Evolutionary conservation across 2,113 vertebrate species (phyloP).

Genomic region (Struthidea cinerea): DNA sequence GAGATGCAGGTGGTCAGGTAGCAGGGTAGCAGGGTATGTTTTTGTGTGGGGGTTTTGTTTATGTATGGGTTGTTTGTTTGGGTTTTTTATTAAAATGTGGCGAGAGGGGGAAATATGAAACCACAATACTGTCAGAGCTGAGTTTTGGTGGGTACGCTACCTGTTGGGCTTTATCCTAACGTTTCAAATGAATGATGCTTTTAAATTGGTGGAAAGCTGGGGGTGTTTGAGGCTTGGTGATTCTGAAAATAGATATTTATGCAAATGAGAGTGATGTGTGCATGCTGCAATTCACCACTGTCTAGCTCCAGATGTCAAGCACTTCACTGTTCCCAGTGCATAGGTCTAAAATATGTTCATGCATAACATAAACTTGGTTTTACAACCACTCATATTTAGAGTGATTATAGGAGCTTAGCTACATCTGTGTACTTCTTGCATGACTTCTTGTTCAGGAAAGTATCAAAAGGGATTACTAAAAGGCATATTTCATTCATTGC

Average conservation of each 20-base stretch:
- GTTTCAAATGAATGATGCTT: neutral
- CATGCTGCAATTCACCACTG: constrained; percentile 11
- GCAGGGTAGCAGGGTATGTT: neutral
- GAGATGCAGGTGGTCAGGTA: neutral
- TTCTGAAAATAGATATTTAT: constrained; percentile 47
- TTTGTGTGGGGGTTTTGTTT: neutral
- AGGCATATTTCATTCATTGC: neutral
- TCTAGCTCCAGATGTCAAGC: constrained; percentile 59
- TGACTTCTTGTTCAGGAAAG: neutral
- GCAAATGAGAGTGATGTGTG: constrained; percentile 22
- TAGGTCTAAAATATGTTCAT: constrained; percentile 43
- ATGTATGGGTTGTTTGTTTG: neutral
- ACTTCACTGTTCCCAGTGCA: constrained; percentile 40
- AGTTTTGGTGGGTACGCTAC: neutral
- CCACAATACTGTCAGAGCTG: neutral
- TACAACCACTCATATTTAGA: neutral
- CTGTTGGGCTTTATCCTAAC: neutral
- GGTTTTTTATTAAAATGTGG: neutral
- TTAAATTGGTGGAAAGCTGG: neutral
- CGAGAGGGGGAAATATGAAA: neutral
- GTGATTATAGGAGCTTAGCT: neutral
- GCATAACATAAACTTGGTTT: constrained; percentile 26
- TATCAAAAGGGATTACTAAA: neutral
- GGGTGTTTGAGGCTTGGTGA: neutral
- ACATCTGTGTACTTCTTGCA: neutral